These are phyloP conservation scores for Entomyzon cyanotis DNA, from an alignment of 2,113 vertebrate species.

Conservation along the genomic window DNA sequence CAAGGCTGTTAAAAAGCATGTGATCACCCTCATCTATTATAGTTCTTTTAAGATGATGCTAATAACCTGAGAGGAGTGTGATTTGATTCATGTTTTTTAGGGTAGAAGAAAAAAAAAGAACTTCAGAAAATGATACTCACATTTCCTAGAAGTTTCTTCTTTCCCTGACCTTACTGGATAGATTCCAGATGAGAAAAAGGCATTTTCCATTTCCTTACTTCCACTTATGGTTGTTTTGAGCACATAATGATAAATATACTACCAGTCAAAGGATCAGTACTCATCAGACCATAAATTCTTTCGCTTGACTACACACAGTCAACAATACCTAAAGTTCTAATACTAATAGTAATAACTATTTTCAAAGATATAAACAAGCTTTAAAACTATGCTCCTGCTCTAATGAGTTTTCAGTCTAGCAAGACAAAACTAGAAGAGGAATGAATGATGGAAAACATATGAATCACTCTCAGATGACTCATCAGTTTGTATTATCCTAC, in stretches of 20 bases:
- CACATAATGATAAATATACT: background rate
- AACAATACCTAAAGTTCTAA: background rate
- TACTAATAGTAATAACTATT: background rate
- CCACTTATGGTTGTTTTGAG: background rate
- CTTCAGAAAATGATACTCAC: background rate
- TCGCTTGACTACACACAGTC: background rate
- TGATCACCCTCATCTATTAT: background rate
- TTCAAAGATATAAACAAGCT: background rate
- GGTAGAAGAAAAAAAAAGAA: background rate
- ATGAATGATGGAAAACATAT: background rate
- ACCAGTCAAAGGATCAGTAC: background rate
- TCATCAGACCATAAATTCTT: background rate
- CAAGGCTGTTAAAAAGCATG: background rate
- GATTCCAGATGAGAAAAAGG: background rate
- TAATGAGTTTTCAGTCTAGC: background rate
- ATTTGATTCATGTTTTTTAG: background rate
- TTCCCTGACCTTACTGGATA: background rate
- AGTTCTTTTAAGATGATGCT: background rate
- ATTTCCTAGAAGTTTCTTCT: background rate
- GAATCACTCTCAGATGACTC: background rate
- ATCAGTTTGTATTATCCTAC: background rate
- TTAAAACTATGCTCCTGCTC: background rate
- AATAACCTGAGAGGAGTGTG: constrained; percentile 1
- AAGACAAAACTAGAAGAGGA: background rate
- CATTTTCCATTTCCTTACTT: background rate